Percentiles rank a stretch among this genome's conserved stretches.
Evolutionary conservation across 2,888 invertebrate species (phyloP).

Genomic region (Agriotes lineatus): DNA sequence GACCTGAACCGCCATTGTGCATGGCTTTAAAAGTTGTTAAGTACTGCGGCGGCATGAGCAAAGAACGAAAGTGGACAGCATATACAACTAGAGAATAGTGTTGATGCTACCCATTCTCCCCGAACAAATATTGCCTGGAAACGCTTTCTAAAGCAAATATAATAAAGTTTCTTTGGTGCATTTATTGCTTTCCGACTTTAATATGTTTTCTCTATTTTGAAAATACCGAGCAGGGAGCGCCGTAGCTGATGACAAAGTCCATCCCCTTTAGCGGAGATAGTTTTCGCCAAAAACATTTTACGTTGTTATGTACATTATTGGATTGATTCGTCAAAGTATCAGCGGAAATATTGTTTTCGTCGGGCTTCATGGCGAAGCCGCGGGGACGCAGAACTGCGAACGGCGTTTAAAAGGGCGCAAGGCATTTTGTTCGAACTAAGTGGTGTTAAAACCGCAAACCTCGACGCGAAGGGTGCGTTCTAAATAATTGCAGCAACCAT

Average conservation of each 20-base stretch:
- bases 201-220: slow-evolving; percentile 41
- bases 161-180: slow-evolving; percentile 46
- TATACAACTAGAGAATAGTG: slow-evolving; percentile 24
- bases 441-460: slow-evolving; percentile 27
- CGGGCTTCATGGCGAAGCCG: too few relatives aligned
- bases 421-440: slow-evolving; percentile 13
- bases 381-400: too few relatives aligned
- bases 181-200: slow-evolving; percentile 46
- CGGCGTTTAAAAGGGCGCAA: neutral
- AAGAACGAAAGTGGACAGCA: slow-evolving; percentile 25
- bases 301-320: neutral
- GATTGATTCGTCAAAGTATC: neutral
- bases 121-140: slow-evolving; percentile 43
- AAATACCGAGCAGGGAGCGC: slow-evolving; percentile 25
- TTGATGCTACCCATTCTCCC: slow-evolving; percentile 32
- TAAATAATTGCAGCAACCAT: slow-evolving; percentile 36
- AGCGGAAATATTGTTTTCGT: neutral
- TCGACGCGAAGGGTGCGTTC: slow-evolving; percentile 14
- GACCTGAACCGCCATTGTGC: too few relatives aligned
- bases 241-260: slow-evolving; percentile 4
- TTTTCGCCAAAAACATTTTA: neutral
- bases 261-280: neutral
- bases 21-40: slow-evolving; percentile 22
- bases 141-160: slow-evolving; percentile 46
- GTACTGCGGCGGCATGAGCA: slow-evolving; percentile 16